These are phyloP conservation scores for Linurgus olivaceus DNA, from an alignment of 2,797 vertebrate genomes.

Conservation along the genomic window DNA sequence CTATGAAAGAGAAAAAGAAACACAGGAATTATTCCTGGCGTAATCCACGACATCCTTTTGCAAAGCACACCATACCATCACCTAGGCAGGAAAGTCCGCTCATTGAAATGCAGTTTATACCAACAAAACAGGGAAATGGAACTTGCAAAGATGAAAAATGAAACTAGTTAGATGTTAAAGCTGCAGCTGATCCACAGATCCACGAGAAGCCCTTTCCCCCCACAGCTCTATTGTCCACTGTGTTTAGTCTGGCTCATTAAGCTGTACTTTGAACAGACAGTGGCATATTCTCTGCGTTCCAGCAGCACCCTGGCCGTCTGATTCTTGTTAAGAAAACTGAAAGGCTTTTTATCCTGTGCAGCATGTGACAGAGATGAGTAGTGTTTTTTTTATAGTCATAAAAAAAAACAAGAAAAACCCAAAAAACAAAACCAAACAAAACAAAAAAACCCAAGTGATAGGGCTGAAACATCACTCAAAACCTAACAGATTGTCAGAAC, in stretches of 20 bases:
- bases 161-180: constrained; percentile 73
- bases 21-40: constrained; percentile 70
- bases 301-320: constrained; percentile 59
- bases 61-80: constrained; percentile 35
- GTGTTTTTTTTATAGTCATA: constrained; percentile 55
- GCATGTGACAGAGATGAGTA: constrained; percentile 60
- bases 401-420: neutral
- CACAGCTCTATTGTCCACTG: constrained; percentile 40
- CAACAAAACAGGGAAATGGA: constrained; percentile 74
- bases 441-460: constrained; percentile 51
- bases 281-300: constrained; percentile 59
- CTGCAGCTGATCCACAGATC: constrained; percentile 52
- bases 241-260: constrained; percentile 52
- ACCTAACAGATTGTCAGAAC: constrained; percentile 64
- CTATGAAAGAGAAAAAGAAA: constrained; percentile 75
- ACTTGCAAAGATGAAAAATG: constrained; percentile 76
- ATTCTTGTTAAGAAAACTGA: constrained; percentile 65
- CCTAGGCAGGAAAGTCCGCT: constrained; percentile 43
- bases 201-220: constrained; percentile 50
- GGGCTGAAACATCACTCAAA: constrained; percentile 62
- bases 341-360: constrained; percentile 52
- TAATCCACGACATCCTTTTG: neutral
- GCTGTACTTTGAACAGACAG: constrained; percentile 59
- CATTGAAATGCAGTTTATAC: constrained; percentile 70
- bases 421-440: neutral